Conservation (phyloP, 2,113 vertebrate genomes). For the Corythaeola cristata region DNA sequence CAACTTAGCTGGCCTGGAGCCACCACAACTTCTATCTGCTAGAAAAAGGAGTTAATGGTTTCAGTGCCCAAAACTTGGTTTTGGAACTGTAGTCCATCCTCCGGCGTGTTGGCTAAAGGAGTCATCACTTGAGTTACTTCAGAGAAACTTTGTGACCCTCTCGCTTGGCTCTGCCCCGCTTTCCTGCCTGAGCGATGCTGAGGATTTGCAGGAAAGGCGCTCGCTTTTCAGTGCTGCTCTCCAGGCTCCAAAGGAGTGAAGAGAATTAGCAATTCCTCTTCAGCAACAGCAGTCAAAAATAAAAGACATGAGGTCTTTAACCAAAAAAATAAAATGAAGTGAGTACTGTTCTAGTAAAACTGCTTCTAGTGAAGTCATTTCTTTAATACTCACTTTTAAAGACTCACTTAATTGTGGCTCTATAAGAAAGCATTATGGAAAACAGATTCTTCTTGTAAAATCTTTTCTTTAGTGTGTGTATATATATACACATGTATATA, state of each 20-base stretch:
- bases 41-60: background rate
- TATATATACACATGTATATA: background rate
- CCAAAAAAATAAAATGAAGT: background rate
- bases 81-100: background rate
- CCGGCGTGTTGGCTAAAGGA: background rate
- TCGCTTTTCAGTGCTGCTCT: background rate
- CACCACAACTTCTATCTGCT: background rate
- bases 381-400: slow-evolving; percentile 7
- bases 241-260: background rate
- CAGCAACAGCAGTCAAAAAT: background rate
- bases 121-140: background rate
- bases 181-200: background rate
- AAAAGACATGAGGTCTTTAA: slow-evolving; percentile 1
- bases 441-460: slow-evolving; percentile 48
- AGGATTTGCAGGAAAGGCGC: background rate
- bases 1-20: background rate
- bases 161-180: background rate
- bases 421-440: slow-evolving; percentile 21
- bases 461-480: background rate
- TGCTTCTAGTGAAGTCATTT: background rate
- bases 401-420: background rate
- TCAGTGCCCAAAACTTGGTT: background rate
- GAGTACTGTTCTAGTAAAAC: background rate
- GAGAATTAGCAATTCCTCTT: background rate
- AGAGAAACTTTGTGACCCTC: background rate